These are phyloP conservation scores for Pipistrellus nathusii DNA, from an alignment of 2,797 vertebrate genomes.

Conservation along the genomic window DNA sequence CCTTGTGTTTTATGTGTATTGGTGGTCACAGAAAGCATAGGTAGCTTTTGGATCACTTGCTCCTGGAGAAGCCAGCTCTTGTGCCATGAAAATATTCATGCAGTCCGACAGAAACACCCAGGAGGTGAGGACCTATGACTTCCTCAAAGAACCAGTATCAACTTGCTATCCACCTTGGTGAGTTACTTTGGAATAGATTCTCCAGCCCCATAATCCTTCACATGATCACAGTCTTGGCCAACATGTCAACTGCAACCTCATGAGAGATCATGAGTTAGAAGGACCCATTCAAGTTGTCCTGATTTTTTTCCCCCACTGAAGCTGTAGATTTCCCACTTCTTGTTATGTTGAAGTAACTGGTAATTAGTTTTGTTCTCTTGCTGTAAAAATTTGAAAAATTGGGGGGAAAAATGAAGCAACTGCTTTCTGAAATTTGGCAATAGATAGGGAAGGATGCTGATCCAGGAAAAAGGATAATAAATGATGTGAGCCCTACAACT, in stretches of 20 bases:
- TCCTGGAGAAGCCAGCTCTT: neutral
- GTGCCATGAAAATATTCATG: neutral
- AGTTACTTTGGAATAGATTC: neutral
- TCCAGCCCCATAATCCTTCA: neutral
- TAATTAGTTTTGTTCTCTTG: neutral
- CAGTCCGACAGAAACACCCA: neutral
- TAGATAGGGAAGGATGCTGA: neutral
- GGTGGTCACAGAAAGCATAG: neutral
- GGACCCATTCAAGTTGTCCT: neutral
- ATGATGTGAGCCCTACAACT: neutral
- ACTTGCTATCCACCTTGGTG: neutral
- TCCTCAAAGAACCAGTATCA: neutral
- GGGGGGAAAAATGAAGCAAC: neutral
- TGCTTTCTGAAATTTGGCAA: neutral
- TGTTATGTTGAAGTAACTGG: neutral
- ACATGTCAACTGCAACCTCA: neutral
- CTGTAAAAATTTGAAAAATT: slow-evolving; percentile 14
- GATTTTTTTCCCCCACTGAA: neutral
- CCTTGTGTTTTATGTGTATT: neutral
- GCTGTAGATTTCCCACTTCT: neutral
- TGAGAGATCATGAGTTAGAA: neutral
- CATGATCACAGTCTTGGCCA: neutral
- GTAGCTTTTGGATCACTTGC: neutral
- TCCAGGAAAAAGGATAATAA: neutral
- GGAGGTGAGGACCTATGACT: neutral